A percentile compares a stretch with the other conserved stretches of the same genome.
Evolutionary conservation across 2,888 invertebrate species (phyloP).

Genomic region (Arenicola marina): DNA sequence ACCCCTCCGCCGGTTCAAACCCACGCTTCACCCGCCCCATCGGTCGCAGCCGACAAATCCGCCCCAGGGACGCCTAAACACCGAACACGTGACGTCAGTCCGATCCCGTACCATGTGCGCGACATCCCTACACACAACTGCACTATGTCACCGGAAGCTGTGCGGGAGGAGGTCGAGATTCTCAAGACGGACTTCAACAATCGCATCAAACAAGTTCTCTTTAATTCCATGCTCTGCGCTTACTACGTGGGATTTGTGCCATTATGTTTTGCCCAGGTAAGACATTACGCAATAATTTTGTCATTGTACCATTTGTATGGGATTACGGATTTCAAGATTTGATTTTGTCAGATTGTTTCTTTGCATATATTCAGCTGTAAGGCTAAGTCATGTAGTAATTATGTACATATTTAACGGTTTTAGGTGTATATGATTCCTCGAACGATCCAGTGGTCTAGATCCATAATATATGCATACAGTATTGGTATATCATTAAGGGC

Average conservation of each 20-base stretch:
- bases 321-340: too few species aligned
- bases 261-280: slow-evolving; percentile 84
- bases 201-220: slow-evolving; percentile 85
- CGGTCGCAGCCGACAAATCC: background rate
- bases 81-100: background rate
- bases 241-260: slow-evolving; percentile 90
- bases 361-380: too few species aligned
- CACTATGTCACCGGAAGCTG: slow-evolving; percentile 57
- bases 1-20: slow-evolving; percentile 9
- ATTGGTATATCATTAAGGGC: too few species aligned
- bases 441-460: too few species aligned
- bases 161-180: slow-evolving; percentile 81
- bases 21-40: slow-evolving; percentile 8
- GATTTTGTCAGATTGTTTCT: too few species aligned
- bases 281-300: too few species aligned
- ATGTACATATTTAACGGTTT: too few species aligned
- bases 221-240: slow-evolving; percentile 80
- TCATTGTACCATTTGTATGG: too few species aligned
- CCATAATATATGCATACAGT: too few species aligned
- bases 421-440: too few species aligned
- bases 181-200: slow-evolving; percentile 86
- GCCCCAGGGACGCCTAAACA: slow-evolving; percentile 8
- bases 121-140: slow-evolving; percentile 55
- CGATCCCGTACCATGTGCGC: background rate
- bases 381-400: too few species aligned